Base-by-base conservation (phyloP, 2,888 invertebrate species). In the Ditylenchus weischeri region DNA sequence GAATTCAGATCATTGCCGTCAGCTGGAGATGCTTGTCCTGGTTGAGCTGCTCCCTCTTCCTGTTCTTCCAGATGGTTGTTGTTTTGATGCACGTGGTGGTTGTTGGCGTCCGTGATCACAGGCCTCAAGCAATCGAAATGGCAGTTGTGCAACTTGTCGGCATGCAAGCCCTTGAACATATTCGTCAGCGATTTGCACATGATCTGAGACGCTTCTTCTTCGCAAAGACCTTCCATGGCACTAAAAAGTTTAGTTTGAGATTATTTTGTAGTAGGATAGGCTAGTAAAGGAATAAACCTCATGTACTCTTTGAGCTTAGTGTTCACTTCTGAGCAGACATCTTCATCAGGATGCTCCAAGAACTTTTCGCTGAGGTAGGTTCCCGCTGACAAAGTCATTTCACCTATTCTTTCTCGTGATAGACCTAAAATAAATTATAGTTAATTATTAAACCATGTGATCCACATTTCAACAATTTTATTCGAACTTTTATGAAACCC, bases 121-220 rank as follows among this genome's bases (percentile, higher is more conserved):
- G 21, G 38, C 10, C 65, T 54, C 43, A 76, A 62, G 48, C 81
- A 81, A 21, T 75, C 77, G 50, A 81, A 72, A 23, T 72, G 65
- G 66, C 81, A 81, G 50, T 66, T 49, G 10, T 75, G 74, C 62
- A 81, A 69, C 62, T 77, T 78, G 64, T 81, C 81, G 19, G 80
- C 77, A 64, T 81, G 81, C n/a, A 81, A 70, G 36, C 81, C 81
- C 76, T 73, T 79, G 75, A 81, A 81, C 80, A 81, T 81, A 58
- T 76, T 75, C 8, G 67, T 75, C 57, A 81, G 70, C 0, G 76
- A 76, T 64, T 77, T 72, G 73, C 81, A 81, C 81, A 81, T 81
- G 29, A 81, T 73, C 59, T 77, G 73, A 13, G 79, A 75, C 1
- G 81, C 81, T 59, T 79, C 79, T 58, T 79, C 72, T 60, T 78